Evolutionary conservation across 2,113 vertebrate genomes (phyloP).

Genomic region (Gobius niger): DNA sequence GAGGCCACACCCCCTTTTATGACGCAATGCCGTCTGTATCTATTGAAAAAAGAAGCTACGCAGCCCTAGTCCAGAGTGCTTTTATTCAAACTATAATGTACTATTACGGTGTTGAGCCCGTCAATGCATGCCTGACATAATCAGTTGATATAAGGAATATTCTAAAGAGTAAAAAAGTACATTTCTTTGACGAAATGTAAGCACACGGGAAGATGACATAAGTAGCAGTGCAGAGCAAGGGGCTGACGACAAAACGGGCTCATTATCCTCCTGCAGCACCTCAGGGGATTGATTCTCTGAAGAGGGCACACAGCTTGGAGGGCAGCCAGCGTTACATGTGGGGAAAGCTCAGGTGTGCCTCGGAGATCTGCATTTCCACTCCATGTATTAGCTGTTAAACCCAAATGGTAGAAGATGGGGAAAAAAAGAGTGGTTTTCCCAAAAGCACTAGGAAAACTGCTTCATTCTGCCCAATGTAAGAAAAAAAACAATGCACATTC

Average conservation of each 20-base stretch:
- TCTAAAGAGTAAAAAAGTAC: not conserved
- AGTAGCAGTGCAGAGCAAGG: slow-evolving; percentile 11
- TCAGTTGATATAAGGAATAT: not conserved
- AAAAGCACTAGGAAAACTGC: not conserved
- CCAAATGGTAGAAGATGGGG: not conserved
- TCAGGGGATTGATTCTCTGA: slow-evolving; percentile 41
- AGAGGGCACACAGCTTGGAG: slow-evolving; percentile 33
- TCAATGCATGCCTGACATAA: not conserved
- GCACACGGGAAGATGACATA: slow-evolving; percentile 10
- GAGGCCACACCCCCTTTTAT: too few species aligned
- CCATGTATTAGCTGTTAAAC: not conserved
- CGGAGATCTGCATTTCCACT: not conserved
- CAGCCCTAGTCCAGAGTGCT: too few species aligned
- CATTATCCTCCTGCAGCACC: slow-evolving; percentile 26
- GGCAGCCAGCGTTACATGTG: slow-evolving; percentile 19
- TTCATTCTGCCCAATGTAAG: too few species aligned
- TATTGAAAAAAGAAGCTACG: too few species aligned
- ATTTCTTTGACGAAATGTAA: not conserved
- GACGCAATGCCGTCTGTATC: too few species aligned
- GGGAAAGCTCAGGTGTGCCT: slow-evolving; percentile 37
- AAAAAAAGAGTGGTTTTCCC: not conserved
- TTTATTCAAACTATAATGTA: too few species aligned
- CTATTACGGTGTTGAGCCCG: too few species aligned
- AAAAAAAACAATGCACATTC: too few species aligned
- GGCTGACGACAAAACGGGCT: slow-evolving; percentile 9